phyloP scores from a whole-genome alignment of 2,888 invertebrate genomes.

The Cerceris ruficornis region DNA sequence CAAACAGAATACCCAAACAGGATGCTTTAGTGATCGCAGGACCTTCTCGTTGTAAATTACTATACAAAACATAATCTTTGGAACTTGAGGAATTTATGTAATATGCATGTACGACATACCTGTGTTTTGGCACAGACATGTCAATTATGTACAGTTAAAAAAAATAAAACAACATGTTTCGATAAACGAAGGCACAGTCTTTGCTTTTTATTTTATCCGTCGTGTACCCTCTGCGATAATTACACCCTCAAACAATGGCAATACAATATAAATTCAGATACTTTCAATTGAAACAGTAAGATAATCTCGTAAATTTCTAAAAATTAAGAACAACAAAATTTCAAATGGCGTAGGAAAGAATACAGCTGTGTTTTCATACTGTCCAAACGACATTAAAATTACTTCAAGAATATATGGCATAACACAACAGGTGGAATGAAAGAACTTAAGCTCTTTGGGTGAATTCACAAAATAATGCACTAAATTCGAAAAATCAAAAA shows the following conservation, averaged over 20 bases:
- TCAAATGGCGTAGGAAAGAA: too few relatives aligned
- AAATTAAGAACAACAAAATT: too few relatives aligned
- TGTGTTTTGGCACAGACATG: not conserved
- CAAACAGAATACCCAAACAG: slow-evolving; percentile 65
- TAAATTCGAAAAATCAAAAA: not conserved
- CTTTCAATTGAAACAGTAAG: too few relatives aligned
- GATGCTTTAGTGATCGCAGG: slow-evolving; percentile 48
- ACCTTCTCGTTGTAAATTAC: slow-evolving; percentile 35
- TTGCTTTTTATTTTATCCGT: not conserved
- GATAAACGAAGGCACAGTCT: not conserved
- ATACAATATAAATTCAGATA: too few relatives aligned
- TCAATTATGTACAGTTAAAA: slow-evolving; percentile 16
- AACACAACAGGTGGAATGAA: not conserved
- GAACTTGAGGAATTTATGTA: slow-evolving; percentile 5
- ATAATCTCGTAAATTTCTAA: too few relatives aligned
- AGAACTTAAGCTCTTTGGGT: not conserved
- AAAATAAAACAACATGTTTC: not conserved
- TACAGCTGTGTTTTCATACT: too few relatives aligned
- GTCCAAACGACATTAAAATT: too few relatives aligned
- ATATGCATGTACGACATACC: not conserved
- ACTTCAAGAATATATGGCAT: too few relatives aligned
- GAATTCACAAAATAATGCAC: not conserved
- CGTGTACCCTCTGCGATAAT: not conserved
- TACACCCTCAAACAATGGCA: not conserved
- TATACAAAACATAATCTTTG: slow-evolving; percentile 23